phyloP scores from a whole-genome alignment of 1,140 invertebrate species.

The Drosophila kanapiae region DNA sequence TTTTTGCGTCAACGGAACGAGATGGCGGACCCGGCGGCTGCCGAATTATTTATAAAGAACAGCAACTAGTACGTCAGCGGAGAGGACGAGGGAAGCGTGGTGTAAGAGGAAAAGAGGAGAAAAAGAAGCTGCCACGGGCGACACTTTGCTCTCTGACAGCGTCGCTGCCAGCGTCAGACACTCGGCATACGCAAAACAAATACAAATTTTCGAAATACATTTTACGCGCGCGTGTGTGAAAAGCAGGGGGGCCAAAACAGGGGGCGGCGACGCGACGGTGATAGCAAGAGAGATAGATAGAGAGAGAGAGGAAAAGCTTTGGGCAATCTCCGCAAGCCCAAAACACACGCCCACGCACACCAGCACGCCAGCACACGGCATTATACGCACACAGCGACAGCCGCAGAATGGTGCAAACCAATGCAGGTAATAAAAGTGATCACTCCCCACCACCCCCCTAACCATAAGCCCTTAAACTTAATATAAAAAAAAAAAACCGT shows the following conservation, averaged over 20 bases:
- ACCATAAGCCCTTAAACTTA: no score
- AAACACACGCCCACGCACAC: conserved; percentile 51
- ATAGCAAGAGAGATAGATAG: conserved; percentile 1
- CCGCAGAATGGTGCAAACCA: conserved; percentile 74
- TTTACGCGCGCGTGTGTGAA: conserved; percentile 43
- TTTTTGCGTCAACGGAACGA: background rate
- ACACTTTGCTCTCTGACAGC: conserved; percentile 42
- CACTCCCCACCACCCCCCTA: background rate
- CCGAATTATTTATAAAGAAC: conserved; percentile 68
- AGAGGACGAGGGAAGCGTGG: conserved; percentile 3
- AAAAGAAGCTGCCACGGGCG: conserved; percentile 35
- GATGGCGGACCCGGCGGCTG: conserved; percentile 28
- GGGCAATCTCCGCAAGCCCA: conserved; percentile 52
- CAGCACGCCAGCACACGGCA: conserved; percentile 6
- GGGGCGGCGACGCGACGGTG: background rate
- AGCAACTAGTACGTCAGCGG: conserved; percentile 61
- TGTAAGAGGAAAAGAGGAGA: conserved; percentile 7
- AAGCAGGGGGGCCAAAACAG: background rate
- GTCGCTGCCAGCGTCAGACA: conserved; percentile 17
- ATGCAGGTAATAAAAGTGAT: conserved; percentile 66
- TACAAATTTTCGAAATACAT: conserved; percentile 53
- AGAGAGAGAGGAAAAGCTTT: conserved; percentile 38
- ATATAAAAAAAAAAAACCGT: background rate
- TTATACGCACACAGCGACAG: conserved; percentile 7
- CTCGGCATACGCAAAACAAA: conserved; percentile 50